Conservation (phyloP, 2,113 vertebrate species). For the Chloropsis cyanopogon region DNA sequence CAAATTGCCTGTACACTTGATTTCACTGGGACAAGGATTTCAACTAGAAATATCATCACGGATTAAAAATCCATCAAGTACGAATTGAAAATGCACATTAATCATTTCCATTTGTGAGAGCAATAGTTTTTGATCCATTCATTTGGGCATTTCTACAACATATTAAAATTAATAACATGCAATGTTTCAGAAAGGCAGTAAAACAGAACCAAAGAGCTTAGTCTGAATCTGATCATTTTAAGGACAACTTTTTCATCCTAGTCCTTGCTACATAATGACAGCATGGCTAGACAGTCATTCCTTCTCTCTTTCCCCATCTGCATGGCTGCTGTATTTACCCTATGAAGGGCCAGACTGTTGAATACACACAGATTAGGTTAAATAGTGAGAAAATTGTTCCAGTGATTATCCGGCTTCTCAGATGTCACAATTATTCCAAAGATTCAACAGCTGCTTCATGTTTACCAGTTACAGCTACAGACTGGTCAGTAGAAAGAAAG, state of each 20-base stretch:
- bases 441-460: not conserved
- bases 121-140: not conserved
- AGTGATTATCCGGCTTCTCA: not conserved
- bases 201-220: not conserved
- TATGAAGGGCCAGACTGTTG: not conserved
- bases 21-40: not conserved
- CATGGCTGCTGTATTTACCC: not conserved
- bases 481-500: not conserved
- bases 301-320: not conserved
- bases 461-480: not conserved
- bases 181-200: not conserved
- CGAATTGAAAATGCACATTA: not conserved
- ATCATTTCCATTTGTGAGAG: not conserved
- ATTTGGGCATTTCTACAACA: not conserved
- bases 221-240: not conserved
- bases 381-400: not conserved
- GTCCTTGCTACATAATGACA: not conserved
- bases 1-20: not conserved
- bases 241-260: not conserved
- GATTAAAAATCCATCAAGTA: not conserved
- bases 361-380: constrained; percentile 12
- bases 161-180: not conserved
- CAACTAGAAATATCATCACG: not conserved
- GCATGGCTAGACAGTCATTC: not conserved
- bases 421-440: not conserved